These are phyloP conservation scores for Idaea dimidiata DNA, from an alignment of 2,888 invertebrate genomes.

Conservation along the genomic window DNA sequence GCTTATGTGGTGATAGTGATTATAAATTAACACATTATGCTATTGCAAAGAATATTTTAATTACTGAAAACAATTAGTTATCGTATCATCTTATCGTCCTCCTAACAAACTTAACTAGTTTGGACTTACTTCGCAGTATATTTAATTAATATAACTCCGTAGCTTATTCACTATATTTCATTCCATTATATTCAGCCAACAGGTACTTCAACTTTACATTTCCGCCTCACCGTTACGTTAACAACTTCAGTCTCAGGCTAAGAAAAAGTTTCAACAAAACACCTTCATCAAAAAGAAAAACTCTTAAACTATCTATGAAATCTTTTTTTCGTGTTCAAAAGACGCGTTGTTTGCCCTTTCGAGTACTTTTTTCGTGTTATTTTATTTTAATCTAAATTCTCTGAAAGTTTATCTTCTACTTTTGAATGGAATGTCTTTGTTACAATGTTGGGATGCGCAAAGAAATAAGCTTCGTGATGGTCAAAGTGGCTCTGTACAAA, in stretches of 20 bases:
- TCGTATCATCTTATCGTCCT: too few relatives aligned
- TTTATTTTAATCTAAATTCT: conserved; percentile 6
- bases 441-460: not conserved
- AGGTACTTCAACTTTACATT: conserved; percentile 5
- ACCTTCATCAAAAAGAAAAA: conserved; percentile 16
- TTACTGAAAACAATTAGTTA: too few relatives aligned
- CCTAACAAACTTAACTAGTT: too few relatives aligned
- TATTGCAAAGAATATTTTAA: too few relatives aligned
- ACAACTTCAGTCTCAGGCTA: conserved; percentile 8
- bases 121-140: too few relatives aligned
- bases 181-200: not conserved
- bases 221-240: conserved; percentile 11
- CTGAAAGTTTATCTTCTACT: not conserved
- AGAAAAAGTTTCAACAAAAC: conserved; percentile 13
- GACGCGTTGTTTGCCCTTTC: conserved; percentile 8
- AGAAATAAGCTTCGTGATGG: not conserved
- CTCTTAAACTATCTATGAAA: conserved; percentile 15
- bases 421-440: conserved; percentile 3
- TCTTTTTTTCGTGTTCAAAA: conserved; percentile 12
- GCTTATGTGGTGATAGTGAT: too few relatives aligned
- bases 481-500: not conserved
- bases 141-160: not conserved
- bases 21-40: too few relatives aligned
- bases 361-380: conserved; percentile 7
- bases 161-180: conserved; percentile 2